phyloP scores from a whole-genome alignment of 2,113 vertebrate genomes.

The Coracopsis vasa region DNA sequence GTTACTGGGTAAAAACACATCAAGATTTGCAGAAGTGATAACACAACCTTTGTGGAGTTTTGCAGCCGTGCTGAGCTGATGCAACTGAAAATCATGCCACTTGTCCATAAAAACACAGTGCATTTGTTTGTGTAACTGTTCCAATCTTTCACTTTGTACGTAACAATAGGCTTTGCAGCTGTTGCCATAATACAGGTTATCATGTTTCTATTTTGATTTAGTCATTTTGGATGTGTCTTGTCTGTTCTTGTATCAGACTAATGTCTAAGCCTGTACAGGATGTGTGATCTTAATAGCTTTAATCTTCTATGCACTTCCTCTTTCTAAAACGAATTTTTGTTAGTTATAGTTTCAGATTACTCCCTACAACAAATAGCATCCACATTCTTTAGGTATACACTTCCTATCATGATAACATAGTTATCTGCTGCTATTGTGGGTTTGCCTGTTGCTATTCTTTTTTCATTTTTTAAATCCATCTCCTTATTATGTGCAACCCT shows the following conservation, averaged over 20 bases:
- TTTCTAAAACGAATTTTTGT: background rate
- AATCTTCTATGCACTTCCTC: background rate
- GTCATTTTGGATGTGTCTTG: background rate
- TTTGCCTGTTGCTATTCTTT: background rate
- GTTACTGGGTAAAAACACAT: background rate
- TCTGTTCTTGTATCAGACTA: background rate
- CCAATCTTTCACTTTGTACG: background rate
- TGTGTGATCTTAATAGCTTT: background rate
- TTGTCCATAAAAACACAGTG: background rate
- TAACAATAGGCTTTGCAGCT: background rate
- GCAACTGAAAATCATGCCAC: background rate
- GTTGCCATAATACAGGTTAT: background rate
- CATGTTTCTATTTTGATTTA: background rate
- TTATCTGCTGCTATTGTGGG: background rate
- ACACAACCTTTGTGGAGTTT: background rate
- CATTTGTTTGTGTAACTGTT: background rate
- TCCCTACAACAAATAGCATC: background rate
- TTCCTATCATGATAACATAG: background rate
- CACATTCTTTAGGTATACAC: background rate
- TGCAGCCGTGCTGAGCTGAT: background rate
- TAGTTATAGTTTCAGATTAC: background rate
- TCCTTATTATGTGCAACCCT: background rate
- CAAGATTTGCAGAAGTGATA: background rate
- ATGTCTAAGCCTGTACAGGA: background rate
- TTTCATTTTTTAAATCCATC: background rate